Conservation (phyloP, 2,888 invertebrate species). For the Actias luna region DNA sequence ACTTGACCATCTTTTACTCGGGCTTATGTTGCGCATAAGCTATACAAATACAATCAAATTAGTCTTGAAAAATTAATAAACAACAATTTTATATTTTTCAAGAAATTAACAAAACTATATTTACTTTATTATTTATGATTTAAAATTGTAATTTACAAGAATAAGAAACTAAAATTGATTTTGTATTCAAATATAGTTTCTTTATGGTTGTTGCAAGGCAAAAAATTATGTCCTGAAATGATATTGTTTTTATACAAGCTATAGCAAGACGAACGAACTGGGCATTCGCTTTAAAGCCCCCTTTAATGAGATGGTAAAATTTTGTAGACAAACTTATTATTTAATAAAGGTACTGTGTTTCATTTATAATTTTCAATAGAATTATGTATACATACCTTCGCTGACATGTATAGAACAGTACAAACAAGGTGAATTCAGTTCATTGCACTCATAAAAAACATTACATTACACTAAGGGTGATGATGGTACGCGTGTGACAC, state of each 20-base stretch:
- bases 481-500: constrained; percentile 32
- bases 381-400: constrained; percentile 21
- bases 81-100: neutral
- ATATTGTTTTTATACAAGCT: neutral
- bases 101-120: neutral
- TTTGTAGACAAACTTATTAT: neutral
- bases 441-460: constrained; percentile 20
- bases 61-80: neutral
- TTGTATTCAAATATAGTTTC: neutral
- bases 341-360: neutral
- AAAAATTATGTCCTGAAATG: neutral
- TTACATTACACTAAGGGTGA: constrained; percentile 31
- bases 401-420: constrained; percentile 27
- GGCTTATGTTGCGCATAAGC: constrained; percentile 83
- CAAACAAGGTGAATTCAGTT: constrained; percentile 22
- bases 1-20: constrained; percentile 66
- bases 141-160: neutral
- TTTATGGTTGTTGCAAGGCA: neutral
- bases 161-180: neutral
- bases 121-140: no score
- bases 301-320: neutral
- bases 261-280: neutral
- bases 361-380: constrained; percentile 5
- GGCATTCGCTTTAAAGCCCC: neutral
- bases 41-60: constrained; percentile 40